phyloP scores from a whole-genome alignment of 92 coral and sea anemone genomes.

The Virgularia gustaviana region DNA sequence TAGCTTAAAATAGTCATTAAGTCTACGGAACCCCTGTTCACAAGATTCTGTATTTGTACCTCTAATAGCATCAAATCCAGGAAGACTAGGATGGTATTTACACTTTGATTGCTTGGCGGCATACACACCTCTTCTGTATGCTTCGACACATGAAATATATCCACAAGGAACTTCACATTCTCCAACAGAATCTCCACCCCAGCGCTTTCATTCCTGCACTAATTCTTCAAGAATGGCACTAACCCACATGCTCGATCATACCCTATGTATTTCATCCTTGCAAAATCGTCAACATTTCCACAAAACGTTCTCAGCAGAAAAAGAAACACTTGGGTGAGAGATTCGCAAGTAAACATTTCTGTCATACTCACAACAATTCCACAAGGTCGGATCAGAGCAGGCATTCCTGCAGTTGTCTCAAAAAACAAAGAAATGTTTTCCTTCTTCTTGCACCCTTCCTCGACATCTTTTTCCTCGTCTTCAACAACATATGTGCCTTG shows the following conservation, averaged over 20 bases:
- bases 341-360: slow-evolving; percentile 69
- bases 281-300: slow-evolving; percentile 22
- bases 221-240: too few species aligned
- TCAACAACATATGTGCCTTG: slow-evolving; percentile 11
- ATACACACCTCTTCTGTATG: too few species aligned
- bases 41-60: slow-evolving; percentile 39
- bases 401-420: slow-evolving; percentile 68
- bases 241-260: slow-evolving; percentile 55
- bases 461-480: not conserved
- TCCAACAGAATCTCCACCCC: too few species aligned
- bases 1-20: slow-evolving; percentile 13
- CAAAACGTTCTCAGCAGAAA: slow-evolving; percentile 58
- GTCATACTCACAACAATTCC: slow-evolving; percentile 63
- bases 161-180: too few species aligned
- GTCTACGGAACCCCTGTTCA: slow-evolving; percentile 36
- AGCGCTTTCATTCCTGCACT: too few species aligned
- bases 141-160: too few species aligned
- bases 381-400: slow-evolving; percentile 58
- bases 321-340: slow-evolving; percentile 57
- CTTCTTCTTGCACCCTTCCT: not conserved
- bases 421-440: slow-evolving; percentile 4
- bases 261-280: slow-evolving; percentile 52
- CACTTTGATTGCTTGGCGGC: too few species aligned
- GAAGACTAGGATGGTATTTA: slow-evolving; percentile 11
- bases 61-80: not conserved